Evolutionary conservation across 1,140 invertebrate genomes (phyloP), one percentile per base, ranked within the genome.

Genomic region (Apis cerana): DNA sequence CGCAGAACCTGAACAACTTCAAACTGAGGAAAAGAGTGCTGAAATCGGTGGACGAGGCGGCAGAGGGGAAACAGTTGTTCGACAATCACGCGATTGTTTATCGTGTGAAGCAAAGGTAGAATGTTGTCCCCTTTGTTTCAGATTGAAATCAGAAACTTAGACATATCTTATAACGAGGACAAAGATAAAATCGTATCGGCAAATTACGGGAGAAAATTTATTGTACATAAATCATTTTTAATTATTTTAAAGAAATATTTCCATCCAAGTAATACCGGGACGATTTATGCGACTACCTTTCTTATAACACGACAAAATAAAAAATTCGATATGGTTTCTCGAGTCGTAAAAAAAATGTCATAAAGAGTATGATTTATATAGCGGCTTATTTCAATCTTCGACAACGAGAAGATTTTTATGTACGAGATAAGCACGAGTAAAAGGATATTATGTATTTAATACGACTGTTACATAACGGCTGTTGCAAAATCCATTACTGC

Each of bases 51-150:
- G 85, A 88, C 0, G 87, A 86, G 33, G 23, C 70, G 1, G 58
- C 78, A 7, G 89, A 92, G 19, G 81, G 86, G 10, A 90, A 92
- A 56, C 88, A 89, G 58, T 75, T 89, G 23, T 88, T 93, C 50
- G 82, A 90, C 12, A 94, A 94, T 85, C 93, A 94, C 15, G 91
- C 93, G 9, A 85, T 93, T 59, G 87, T 92, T 69, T 93, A 94
- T 87, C 91, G 92, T 3, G 81, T 93, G 7, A 91, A 85, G 81
- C 90, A 91, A 75, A 93, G 92, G 92, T 93, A 70, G 84, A n/a
- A 1, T 10, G 17, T 50, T 11, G 3, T 17, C 5, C 17, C 1
- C 21, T 4, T 9, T 12, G 1, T 15, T 23, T 10, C 13, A 12
- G 1, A 15, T 12, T 23, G 48, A 12, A 52, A 43, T 43, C 33